phyloP scores from a whole-genome alignment of 2,113 vertebrate genomes.

The Hippolais icterina region DNA sequence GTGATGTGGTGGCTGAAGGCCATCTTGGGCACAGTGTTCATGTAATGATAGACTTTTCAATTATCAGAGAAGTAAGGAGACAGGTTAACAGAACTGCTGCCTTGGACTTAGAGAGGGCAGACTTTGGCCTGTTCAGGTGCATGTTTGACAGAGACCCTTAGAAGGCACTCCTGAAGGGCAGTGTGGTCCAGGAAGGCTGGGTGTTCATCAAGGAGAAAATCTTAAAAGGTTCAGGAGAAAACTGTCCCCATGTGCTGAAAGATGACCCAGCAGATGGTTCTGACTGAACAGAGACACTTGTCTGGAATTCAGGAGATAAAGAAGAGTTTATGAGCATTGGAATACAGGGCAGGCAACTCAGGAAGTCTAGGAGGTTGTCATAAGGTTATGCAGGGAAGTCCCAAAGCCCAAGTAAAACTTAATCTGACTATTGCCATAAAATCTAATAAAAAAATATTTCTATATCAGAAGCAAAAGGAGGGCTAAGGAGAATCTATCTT shows the following conservation, averaged over 20 bases:
- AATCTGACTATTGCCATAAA: background rate
- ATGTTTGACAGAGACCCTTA: background rate
- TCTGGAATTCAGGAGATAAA: background rate
- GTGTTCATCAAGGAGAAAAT: background rate
- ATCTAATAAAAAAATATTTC: background rate
- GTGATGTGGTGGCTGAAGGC: background rate
- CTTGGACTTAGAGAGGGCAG: background rate
- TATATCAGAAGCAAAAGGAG: background rate
- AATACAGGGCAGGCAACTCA: background rate
- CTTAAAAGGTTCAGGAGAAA: background rate
- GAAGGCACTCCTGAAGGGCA: background rate
- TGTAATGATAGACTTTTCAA: background rate
- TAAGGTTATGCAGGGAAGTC: background rate
- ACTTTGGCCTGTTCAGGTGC: background rate
- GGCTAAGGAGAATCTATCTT: background rate
- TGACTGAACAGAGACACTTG: background rate
- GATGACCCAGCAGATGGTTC: background rate
- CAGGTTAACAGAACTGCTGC: background rate
- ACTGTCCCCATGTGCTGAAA: background rate
- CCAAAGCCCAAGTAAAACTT: background rate
- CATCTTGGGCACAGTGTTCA: background rate
- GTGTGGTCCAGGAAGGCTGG: background rate
- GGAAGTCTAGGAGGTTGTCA: background rate
- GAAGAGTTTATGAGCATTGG: background rate
- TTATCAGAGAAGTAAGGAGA: background rate